These are phyloP conservation scores for Ctenopoma kingsleyae DNA, from an alignment of 2,797 vertebrate genomes.

Conservation along the genomic window DNA sequence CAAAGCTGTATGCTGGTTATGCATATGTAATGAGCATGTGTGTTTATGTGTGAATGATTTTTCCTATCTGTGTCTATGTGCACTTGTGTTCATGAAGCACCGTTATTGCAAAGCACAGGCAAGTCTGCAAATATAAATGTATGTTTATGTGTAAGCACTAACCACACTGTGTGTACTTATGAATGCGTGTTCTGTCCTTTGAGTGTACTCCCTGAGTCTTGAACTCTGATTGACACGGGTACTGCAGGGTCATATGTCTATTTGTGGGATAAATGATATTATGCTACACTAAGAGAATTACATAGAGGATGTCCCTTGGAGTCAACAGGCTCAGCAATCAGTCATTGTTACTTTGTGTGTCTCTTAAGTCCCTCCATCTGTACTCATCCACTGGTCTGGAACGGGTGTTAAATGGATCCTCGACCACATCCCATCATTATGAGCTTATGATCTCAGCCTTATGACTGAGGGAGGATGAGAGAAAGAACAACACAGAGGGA, in stretches of 20 bases:
- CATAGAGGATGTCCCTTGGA: constrained; percentile 82
- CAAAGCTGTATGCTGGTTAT: constrained; percentile 41
- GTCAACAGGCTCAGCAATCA: constrained; percentile 75
- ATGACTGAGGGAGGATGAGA: constrained; percentile 40
- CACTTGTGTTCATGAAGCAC: constrained; percentile 36
- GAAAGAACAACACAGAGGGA: constrained; percentile 23
- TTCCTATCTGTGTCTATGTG: constrained; percentile 57
- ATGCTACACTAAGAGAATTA: constrained; percentile 84
- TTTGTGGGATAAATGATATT: constrained; percentile 83
- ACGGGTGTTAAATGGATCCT: constrained; percentile 77
- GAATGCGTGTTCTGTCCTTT: constrained; percentile 67
- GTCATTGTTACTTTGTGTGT: constrained; percentile 81
- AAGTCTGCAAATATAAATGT: constrained; percentile 46
- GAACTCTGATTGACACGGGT: constrained; percentile 81
- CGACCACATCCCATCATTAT: constrained; percentile 77
- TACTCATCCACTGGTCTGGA: constrained; percentile 76
- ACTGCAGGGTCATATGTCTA: constrained; percentile 80
- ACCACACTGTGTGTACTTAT: constrained; percentile 62
- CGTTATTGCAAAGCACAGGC: constrained; percentile 36
- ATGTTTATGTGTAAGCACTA: constrained; percentile 49
- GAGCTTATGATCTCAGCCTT: constrained; percentile 70
- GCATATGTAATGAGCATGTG: constrained; percentile 67
- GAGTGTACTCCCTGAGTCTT: constrained; percentile 66
- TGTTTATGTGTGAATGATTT: constrained; percentile 44
- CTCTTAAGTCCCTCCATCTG: constrained; percentile 74